Percentiles rank a stretch among this genome's conserved stretches.
phyloP scores from a whole-genome alignment of 2,888 invertebrate species.

The Xanthorhoe designata region DNA sequence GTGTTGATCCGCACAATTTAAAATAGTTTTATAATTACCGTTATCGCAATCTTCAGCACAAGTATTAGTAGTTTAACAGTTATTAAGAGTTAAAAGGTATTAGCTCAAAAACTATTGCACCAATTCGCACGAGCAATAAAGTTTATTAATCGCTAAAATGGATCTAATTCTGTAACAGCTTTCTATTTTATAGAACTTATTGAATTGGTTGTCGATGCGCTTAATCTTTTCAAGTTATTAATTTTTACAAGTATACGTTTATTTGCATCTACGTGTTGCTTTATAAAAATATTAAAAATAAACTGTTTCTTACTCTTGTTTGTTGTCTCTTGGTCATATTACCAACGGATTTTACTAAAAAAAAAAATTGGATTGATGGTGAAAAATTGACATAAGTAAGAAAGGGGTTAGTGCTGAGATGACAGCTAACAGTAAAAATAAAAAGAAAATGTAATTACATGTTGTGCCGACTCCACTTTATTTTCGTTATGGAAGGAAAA shows the following conservation, averaged over 20 bases:
- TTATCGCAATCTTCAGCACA: neutral
- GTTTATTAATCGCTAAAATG: conserved; percentile 29
- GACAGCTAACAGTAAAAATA: too few species aligned
- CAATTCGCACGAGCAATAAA: conserved; percentile 15
- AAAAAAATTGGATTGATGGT: too few species aligned
- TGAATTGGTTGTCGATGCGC: conserved; percentile 12
- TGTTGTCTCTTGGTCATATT: neutral
- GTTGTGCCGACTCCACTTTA: too few species aligned
- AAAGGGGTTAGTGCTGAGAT: too few species aligned
- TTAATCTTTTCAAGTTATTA: conserved; percentile 17
- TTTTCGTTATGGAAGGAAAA: too few species aligned
- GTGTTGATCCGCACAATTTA: too few species aligned
- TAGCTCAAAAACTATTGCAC: conserved; percentile 4
- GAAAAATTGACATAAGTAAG: too few species aligned
- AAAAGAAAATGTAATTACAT: too few species aligned
- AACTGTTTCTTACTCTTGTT: neutral
- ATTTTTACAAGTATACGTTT: conserved; percentile 9
- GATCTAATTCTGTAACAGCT: conserved; percentile 13
- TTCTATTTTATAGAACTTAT: conserved; percentile 27
- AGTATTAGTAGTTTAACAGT: too few species aligned
- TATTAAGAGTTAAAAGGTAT: neutral
- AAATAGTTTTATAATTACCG: neutral
- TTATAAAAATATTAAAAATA: neutral
- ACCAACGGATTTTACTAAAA: too few species aligned
- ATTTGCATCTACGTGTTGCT: neutral